Evolutionary conservation across 2,797 vertebrate genomes (phyloP), one percentile per base, ranked within the genome.

Genomic region (Erithacus rubecula): DNA sequence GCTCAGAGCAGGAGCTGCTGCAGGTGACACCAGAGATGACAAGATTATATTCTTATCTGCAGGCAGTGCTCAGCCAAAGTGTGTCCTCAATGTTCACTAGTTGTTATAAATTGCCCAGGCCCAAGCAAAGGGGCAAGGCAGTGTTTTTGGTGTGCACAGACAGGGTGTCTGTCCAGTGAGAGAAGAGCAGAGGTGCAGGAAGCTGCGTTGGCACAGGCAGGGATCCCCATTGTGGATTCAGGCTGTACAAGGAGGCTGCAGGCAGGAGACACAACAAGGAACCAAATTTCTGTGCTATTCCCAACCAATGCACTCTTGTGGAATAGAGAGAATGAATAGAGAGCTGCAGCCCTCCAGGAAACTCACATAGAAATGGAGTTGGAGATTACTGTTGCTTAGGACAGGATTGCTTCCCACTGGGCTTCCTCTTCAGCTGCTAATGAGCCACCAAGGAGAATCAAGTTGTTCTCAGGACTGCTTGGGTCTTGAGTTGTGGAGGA

Each of bases 31-130:
- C 0, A 65, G 10, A 46, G 17, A 26, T 15, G 9, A 9, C 27
- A 49, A 27, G 27, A 43, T 10, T 3, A 4, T 5, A 23, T 10
- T 29, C 21, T 43, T 43, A 2, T 53, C 78, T 60, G 14, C 77
- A 43, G 37, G 27, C 36, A 63, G 44, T 32, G 30, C 23, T 63
- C 69, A 59, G 32, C 43, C 44, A 46, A 68, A 70, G 4, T 0
- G 5, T 17, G 8, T 75, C 34, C 36, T 37, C 46, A 44, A 0
- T 0, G 0, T 18, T 87, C 21, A 0, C 3, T 18, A 27, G 18
- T 2, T 63, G 15, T 20, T 53, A 7, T 19, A 24, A 88, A 24
- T 21, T 22, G 5, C 12, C 12, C 53, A 56, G 15, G 24, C 7
- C 21, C 62, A 26, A 60, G n/a, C 10, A 60, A 46, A 86, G 69